Base-by-base conservation (phyloP, 2,888 invertebrate genomes). In the Eurois occulta region DNA sequence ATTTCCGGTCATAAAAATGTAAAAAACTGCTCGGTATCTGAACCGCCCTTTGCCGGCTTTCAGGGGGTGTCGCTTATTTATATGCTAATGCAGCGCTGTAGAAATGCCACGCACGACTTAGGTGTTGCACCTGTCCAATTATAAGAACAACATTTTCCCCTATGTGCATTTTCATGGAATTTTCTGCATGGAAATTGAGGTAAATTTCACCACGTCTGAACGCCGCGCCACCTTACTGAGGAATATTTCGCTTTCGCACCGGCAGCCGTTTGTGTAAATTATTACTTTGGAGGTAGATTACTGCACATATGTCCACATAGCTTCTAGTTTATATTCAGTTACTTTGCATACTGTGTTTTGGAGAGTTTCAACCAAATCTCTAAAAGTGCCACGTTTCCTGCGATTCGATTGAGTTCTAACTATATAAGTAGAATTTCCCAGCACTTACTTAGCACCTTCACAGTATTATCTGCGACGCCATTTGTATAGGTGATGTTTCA, bases 71-170 rank as follows among this genome's bases (percentile, higher is more conserved):
- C 87, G 93, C 94, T 95, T 96, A 96, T 96, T 96, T 96, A 96
- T 95, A 96, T 96, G 96, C 94, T 95, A 96, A 96, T 96, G 91
- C 90, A 86, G 88, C 88, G 88, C 90, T 88, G 93, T 91, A 93
- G 93, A 94, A 95, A 95, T 94, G 93, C 95, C 94, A 94, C 93
- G 95, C 95, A 95, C 94, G 94, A 92, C 94, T 95, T 93, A 95
- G 94, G 93, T 92, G 91, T 86, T 94, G 93, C 95, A 95, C 94
- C 95, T 96, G 95, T 94, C 92, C 95, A 95, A 95, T 96, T 95
- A 95, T 94, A 94, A 94, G 95, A 95, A 95, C 95, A 95, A 94
- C 94, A 94, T 94, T 95, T 93, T 93, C 92, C 92, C 93, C 92
- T 89, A 88, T 93, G 92, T 94, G 95, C 94, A 95, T 95, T 96